Evolutionary conservation across 2,113 vertebrate species (phyloP), one percentile per base, ranked within the genome.

Genomic region (Amia ocellicauda): DNA sequence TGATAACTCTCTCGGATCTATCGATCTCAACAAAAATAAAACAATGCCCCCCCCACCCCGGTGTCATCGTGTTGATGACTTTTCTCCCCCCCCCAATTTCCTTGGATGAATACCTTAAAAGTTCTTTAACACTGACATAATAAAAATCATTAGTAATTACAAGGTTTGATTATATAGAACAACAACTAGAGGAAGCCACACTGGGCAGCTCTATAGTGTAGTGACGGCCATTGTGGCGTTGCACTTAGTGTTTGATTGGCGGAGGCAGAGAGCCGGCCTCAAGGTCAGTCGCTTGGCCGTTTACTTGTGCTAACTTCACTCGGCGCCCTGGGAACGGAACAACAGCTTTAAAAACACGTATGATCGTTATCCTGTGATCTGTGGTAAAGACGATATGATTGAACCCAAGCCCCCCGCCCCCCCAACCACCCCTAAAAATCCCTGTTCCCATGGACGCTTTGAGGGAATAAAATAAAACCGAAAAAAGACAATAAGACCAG

Each of bases 331-430:
- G 52, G 62, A 24, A 62, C 64, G 24, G 36, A 28, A 41, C 22
- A 31, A 41, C 26, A 47, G 45, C 45, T 47, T 47, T 47, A 17
- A 16, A 47, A 47, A 16, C 14, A 47, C 14, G n/a, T 41, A 53
- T 51, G 67, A 70, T 75, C 36, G 59, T 56, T 62, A 67, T 47
- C 45, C 5, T n/a, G 14, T 64, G 62, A 42, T 58, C 73, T 63
- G 70, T 24, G 0, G 78, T 78, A 70, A 62, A 31, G 20, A 9
- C 23, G 70, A 81, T 78, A 85, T 75, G 71, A 86, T 78, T 80
- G 70, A 72, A 83, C 78, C 74, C 68, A 72, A 67, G 74, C 71
- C 74, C n/a, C n/a, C n/a, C n/a, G n/a, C n/a, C n/a, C n/a, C n/a
- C n/a, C 71, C 58, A 36, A 36, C 11, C 31, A 8, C 73, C 49